phyloP scores from a whole-genome alignment of 2,888 invertebrate species.

The Dendrolimus houi region DNA sequence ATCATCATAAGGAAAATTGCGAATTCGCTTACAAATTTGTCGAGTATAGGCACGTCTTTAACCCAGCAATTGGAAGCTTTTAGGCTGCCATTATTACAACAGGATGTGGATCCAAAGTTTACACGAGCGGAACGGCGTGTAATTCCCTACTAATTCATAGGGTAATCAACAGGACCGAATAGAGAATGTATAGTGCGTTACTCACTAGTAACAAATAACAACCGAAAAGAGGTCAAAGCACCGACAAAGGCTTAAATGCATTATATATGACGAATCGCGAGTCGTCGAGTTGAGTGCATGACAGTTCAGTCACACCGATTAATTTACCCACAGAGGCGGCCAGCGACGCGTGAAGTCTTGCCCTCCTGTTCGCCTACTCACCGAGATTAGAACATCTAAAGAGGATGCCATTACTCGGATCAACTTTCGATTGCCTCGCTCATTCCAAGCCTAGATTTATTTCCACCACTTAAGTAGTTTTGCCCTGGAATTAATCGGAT shows the following conservation, averaged over 20 bases:
- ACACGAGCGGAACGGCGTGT: too few species aligned
- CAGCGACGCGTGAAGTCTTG: constrained; percentile 23
- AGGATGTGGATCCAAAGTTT: too few species aligned
- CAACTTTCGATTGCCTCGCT: background rate
- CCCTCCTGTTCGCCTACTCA: constrained; percentile 17
- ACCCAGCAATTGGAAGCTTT: too few species aligned
- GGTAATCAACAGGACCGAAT: too few species aligned
- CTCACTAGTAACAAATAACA: background rate
- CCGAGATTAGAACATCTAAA: constrained; percentile 10
- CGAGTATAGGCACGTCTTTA: too few species aligned
- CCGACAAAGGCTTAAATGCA: constrained; percentile 28
- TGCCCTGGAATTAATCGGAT: background rate
- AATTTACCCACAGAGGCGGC: constrained; percentile 17
- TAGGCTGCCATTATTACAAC: too few species aligned
- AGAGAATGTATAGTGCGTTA: too few species aligned
- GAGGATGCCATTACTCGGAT: constrained; percentile 1
- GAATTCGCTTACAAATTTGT: too few species aligned
- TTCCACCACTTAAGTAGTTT: background rate
- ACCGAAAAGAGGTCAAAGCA: constrained; percentile 27
- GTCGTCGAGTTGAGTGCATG: constrained; percentile 23
- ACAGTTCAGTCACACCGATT: constrained; percentile 40
- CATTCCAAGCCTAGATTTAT: background rate
- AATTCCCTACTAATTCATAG: too few species aligned
- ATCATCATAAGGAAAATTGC: too few species aligned
- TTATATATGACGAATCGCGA: constrained; percentile 36